phyloP scores from a whole-genome alignment of 2,888 invertebrate species.

The Encarsia formosa region DNA sequence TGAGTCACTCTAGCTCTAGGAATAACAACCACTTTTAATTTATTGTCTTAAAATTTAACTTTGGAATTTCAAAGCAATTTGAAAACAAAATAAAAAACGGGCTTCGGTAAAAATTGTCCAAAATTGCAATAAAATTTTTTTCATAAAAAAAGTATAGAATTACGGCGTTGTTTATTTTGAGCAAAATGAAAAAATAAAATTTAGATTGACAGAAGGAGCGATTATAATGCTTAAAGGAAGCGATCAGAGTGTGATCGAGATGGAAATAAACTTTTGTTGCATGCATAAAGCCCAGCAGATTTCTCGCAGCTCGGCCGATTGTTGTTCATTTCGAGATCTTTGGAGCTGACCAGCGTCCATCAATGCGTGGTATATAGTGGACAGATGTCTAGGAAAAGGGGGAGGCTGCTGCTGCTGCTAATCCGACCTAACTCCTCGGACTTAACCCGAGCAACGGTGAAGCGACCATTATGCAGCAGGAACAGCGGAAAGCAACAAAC shows the following conservation, averaged over 20 bases:
- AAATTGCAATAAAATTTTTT: too few relatives aligned
- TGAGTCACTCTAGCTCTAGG: too few relatives aligned
- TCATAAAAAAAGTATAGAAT: too few relatives aligned
- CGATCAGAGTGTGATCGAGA: conserved; percentile 2
- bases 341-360: conserved; percentile 47
- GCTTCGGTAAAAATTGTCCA: too few relatives aligned
- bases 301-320: conserved; percentile 30
- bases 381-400: too few relatives aligned
- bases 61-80: too few relatives aligned
- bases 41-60: too few relatives aligned
- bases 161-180: too few relatives aligned
- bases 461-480: conserved; percentile 44
- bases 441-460: conserved; percentile 45
- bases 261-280: conserved; percentile 12
- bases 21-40: too few relatives aligned
- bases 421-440: conserved; percentile 46
- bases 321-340: conserved; percentile 47
- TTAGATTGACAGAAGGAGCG: not conserved
- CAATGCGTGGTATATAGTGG: too few relatives aligned
- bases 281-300: not conserved
- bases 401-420: conserved; percentile 39
- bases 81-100: too few relatives aligned
- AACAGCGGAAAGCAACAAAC: conserved; percentile 47
- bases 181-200: conserved; percentile 15
- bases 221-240: not conserved